Conservation (phyloP, 2,888 invertebrate genomes). For the Erebia epiphron region DNA sequence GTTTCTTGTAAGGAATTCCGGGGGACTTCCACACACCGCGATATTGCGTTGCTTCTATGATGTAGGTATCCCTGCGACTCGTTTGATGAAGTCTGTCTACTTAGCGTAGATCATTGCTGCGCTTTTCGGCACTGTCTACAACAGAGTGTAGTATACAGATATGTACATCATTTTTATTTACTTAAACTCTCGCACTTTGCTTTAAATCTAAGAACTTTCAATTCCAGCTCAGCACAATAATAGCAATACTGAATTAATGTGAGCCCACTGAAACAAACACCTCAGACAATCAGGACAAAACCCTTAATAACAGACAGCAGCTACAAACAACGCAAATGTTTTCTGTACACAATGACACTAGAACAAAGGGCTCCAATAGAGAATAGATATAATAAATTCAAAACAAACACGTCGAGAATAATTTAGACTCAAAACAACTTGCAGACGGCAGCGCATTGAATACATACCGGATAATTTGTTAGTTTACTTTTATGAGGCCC, state of each 20-base stretch:
- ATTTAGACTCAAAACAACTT: constrained; percentile 49
- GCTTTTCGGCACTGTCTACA: too few relatives aligned
- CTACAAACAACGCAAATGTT: constrained; percentile 65
- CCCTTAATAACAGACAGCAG: constrained; percentile 53
- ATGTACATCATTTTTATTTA: too few relatives aligned
- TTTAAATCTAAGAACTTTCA: background rate
- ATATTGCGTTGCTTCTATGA: too few relatives aligned
- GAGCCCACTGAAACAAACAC: constrained; percentile 36
- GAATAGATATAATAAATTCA: constrained; percentile 67
- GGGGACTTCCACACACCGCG: too few relatives aligned
- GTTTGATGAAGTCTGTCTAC: too few relatives aligned
- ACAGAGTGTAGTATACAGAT: too few relatives aligned
- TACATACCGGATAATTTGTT: constrained; percentile 12
- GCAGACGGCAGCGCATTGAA: constrained; percentile 24
- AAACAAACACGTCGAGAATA: constrained; percentile 72
- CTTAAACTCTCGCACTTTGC: too few relatives aligned
- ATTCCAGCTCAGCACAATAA: background rate
- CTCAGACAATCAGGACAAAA: constrained; percentile 44
- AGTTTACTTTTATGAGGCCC: constrained; percentile 12
- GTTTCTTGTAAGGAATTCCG: too few relatives aligned
- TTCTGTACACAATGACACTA: constrained; percentile 68
- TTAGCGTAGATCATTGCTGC: too few relatives aligned
- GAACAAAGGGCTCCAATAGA: constrained; percentile 76
- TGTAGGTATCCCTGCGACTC: too few relatives aligned
- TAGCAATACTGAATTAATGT: background rate